Base-by-base conservation (phyloP, 2,888 invertebrate species). In the Ypsolopha scabrella region DNA sequence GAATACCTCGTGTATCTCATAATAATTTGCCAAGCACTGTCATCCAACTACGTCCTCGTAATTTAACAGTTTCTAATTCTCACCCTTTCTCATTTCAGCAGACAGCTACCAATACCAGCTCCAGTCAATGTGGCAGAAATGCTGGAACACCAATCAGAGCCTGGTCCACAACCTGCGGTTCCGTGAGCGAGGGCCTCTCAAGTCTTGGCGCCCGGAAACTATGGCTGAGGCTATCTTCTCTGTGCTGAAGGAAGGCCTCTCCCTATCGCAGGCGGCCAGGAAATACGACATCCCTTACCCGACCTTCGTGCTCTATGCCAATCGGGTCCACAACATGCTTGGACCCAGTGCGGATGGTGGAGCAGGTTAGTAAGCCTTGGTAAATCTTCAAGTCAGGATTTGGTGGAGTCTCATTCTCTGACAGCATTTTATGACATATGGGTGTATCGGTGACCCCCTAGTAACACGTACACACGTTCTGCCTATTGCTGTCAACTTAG, bases 261-360 rank as follows among this genome's bases (percentile, higher is more conserved):
- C 94, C 6, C 83, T 96, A 54, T 95, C 95, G 37, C 96, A 96
- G 74, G 96, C 96, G 0, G 96, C 96, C 14, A 90, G 96, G 64
- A 96, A 96, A 80, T 96, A 95, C 87, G 96, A 96, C 88, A 96
- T 96, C 75, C 96, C 96, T 51, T 96, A 96, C 80, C 96, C 96
- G 59, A 96, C 96, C 7, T 96, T 96, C 79, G 96, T 96, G 58
- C 89, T 96, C 50, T 96, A 96, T 75, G 96, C 96, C 55, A 96
- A 96, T 76, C 88, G 96, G 54, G 96, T 96, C 48, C 96, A 96
- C 87, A 96, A 96, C 76, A 95, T 96, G 94, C 89, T 96, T 57
- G 96, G 96, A 36, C 96, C 96, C 48, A 96, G 95, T 56, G 94
- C 94, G 50, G 95, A 96, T 72, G 95, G 95, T 56, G 95, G 95